A percentile compares a stretch with the other conserved stretches of the same genome.
phyloP scores from a whole-genome alignment of 2,888 invertebrate genomes.

The Pollenia griseotomentosa region DNA sequence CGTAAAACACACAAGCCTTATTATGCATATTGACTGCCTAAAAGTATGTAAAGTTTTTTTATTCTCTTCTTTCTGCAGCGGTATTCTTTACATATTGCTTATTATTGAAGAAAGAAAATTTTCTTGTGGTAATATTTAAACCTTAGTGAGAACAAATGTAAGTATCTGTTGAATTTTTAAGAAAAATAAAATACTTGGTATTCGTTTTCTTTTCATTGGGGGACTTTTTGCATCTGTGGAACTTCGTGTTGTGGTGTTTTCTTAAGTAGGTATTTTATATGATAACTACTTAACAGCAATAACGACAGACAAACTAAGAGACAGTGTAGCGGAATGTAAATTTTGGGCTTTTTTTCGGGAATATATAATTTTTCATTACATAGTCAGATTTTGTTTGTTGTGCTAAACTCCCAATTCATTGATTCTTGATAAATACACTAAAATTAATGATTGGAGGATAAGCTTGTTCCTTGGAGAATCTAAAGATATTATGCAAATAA shows the following conservation, averaged over 20 bases:
- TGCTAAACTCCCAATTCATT: no score
- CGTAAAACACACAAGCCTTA: constrained; percentile 1
- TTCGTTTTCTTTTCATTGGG: neutral
- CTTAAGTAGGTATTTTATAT: constrained; percentile 72
- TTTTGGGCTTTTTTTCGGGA: neutral
- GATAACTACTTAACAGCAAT: constrained; percentile 68
- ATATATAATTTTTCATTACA: no score
- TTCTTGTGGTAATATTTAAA: constrained; percentile 31
- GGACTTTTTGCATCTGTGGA: neutral
- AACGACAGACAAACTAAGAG: constrained; percentile 23
- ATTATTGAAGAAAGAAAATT: constrained; percentile 29
- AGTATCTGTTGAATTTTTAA: constrained; percentile 70
- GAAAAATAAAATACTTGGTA: constrained; percentile 34
- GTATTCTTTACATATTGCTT: constrained; percentile 14
- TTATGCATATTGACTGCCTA: constrained; percentile 48
- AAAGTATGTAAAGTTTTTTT: constrained; percentile 59
- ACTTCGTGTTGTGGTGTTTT: constrained; percentile 35
- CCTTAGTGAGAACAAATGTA: constrained; percentile 31
- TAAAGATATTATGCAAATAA: no score
- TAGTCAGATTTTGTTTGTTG: neutral
- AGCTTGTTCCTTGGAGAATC: no score
- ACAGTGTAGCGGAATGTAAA: constrained; percentile 22
- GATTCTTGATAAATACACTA: no score
- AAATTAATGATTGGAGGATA: no score
- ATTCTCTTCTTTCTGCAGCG: neutral